Evolutionary conservation across 1,140 invertebrate species (phyloP), one percentile per base, ranked within the genome.

Genomic region (Diorhabda carinulata): DNA sequence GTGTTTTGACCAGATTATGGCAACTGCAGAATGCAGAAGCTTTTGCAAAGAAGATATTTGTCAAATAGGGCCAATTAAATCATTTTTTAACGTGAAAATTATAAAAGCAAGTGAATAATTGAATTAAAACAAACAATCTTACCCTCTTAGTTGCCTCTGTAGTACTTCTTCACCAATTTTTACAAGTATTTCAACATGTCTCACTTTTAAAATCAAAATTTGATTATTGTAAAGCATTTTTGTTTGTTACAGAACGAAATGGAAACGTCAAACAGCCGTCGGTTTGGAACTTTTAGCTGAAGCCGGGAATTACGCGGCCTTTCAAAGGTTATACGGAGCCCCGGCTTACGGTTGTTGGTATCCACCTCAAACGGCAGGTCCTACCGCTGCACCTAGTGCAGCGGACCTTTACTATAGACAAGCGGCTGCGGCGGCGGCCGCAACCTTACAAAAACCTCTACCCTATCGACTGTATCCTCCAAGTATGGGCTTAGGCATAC

Each of bases 191-290:
- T 25, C 25, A 25, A 25, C 25, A 25, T 25, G 25, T 25, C 25
- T 25, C 25, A 25, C 25, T 25, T 25, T 1, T 25, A 25, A 25
- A 25, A 25, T 25, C 25, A 25, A 25, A 25, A 25, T 25, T 25
- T 25, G 25, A 25, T 25, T 25, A 25, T 25, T 25, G 25, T 25
- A 25, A 25, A 25, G 25, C 47, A 52, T 52, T n/a, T 6, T 52
- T 52, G 6, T 52, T 79, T 84, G 76, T 81, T 85, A 7, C 89
- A 99, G 97, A 84, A 99, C 98, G 77, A 99, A 99, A 86, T 99
- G 97, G 97, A 99, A 99, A 82, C 88, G 98, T 4, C 98, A 99
- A 83, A 98, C 97, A 3, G 96, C 97, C 0, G 97, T 99, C 0
- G 96, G 97, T 0, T 83, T 98, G 71, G 98, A 99, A 81, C 87